These are phyloP conservation scores for Drosophila recens DNA, from an alignment of 2,888 invertebrate species.

Conservation along the genomic window DNA sequence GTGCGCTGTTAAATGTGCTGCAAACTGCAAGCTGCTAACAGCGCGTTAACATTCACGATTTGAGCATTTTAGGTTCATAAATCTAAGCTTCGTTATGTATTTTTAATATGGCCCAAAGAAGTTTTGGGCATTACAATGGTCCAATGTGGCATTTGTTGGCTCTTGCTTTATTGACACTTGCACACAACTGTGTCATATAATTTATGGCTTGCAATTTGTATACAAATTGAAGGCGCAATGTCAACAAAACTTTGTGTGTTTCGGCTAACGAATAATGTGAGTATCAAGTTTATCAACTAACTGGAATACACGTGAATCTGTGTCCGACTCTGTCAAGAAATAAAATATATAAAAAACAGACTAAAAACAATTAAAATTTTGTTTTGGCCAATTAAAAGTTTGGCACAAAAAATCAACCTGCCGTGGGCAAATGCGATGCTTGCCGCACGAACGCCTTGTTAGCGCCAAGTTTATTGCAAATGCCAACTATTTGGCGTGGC, in stretches of 20 bases:
- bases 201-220: conserved; percentile 62
- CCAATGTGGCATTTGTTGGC: conserved; percentile 41
- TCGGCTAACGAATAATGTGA: conserved; percentile 20
- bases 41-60: conserved; percentile 22
- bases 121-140: conserved; percentile 56
- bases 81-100: conserved; percentile 57
- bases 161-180: conserved; percentile 74
- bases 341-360: neutral
- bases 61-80: conserved; percentile 43
- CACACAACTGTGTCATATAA: conserved; percentile 64
- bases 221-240: conserved; percentile 22
- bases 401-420: conserved; percentile 60
- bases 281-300: conserved; percentile 39
- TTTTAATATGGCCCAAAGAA: conserved; percentile 57
- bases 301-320: conserved; percentile 27
- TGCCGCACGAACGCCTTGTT: conserved; percentile 73
- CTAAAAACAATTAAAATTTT: conserved; percentile 69
- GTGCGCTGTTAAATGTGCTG: conserved; percentile 20
- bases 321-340: conserved; percentile 17
- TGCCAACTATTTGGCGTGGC: conserved; percentile 74
- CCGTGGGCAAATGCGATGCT: conserved; percentile 57
- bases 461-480: conserved; percentile 74
- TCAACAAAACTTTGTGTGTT: conserved; percentile 14
- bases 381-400: conserved; percentile 78
- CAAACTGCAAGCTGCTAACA: conserved; percentile 17